Evolutionary conservation across 1,140 invertebrate species (phyloP).

Genomic region (Bombus turneri): DNA sequence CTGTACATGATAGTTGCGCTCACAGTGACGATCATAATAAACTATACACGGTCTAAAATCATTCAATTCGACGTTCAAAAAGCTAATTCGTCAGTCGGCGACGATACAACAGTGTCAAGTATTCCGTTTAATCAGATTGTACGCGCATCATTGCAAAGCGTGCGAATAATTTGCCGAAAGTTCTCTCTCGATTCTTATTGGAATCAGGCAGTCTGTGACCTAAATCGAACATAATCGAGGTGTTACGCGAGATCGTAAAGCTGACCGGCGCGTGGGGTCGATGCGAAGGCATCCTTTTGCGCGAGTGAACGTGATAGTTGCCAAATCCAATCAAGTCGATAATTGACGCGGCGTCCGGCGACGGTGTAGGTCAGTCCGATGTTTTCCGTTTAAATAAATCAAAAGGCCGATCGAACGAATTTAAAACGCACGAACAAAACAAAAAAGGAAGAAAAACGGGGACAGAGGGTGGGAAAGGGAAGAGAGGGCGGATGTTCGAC

Average conservation of each 20-base stretch:
- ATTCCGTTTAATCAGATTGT: not conserved
- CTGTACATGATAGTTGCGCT: too few species aligned
- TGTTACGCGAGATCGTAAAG: not conserved
- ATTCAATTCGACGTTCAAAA: not conserved
- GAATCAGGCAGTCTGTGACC: not conserved
- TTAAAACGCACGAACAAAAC: constrained; percentile 4
- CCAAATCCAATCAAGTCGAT: constrained; percentile 46
- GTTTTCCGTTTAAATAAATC: constrained; percentile 53
- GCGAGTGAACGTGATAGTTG: not conserved
- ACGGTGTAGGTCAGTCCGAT: not conserved
- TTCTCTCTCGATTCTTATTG: not conserved
- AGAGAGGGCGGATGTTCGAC: not conserved
- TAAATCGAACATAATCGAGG: constrained; percentile 15
- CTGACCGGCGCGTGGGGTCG: not conserved
- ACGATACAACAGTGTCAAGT: not conserved
- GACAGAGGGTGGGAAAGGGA: not conserved
- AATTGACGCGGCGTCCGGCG: constrained; percentile 34
- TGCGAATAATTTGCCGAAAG: not conserved
- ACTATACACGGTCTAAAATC: not conserved
- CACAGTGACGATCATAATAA: too few species aligned
- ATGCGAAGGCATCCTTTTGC: not conserved
- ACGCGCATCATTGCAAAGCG: not conserved
- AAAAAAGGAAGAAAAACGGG: not conserved
- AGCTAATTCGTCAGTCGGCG: not conserved
- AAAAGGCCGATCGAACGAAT: constrained; percentile 22